Conservation (phyloP, 2,113 vertebrate species). For the Hippocampus mohnikei region DNA sequence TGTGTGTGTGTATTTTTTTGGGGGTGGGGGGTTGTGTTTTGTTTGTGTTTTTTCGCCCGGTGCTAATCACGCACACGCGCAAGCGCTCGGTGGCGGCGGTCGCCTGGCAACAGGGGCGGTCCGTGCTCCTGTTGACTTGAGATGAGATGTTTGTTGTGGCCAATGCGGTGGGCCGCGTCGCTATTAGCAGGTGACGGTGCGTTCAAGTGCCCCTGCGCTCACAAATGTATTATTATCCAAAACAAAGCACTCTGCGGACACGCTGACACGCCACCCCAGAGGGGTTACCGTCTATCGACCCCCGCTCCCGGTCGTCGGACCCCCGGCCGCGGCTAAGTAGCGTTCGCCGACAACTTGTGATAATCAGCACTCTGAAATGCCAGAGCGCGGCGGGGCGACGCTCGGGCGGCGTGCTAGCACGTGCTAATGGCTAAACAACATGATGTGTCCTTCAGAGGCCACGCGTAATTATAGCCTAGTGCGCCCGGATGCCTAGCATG, state of each 20-base stretch:
- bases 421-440: constrained; percentile 64
- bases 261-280: constrained; percentile 38
- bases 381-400: constrained; percentile 33
- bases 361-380: constrained; percentile 64
- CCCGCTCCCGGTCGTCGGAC: constrained; percentile 41
- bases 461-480: constrained; percentile 46
- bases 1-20: neutral
- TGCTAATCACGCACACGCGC: neutral
- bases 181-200: constrained; percentile 35
- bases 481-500: neutral
- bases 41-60: neutral
- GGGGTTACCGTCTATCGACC: constrained; percentile 40
- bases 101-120: constrained; percentile 2
- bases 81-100: neutral
- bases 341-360: constrained; percentile 48
- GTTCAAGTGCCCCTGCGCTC: constrained; percentile 35
- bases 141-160: constrained; percentile 55
- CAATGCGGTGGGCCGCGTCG: neutral
- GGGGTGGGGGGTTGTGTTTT: neutral
- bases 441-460: constrained; percentile 34
- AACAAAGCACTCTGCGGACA: constrained; percentile 39
- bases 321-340: constrained; percentile 41
- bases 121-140: constrained; percentile 53
- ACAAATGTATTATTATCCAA: constrained; percentile 63
- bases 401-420: constrained; percentile 44